A percentile compares a stretch with the other conserved stretches of the same genome.
phyloP scores from a whole-genome alignment of 2,797 vertebrate genomes.

The Gymnodraco acuticeps region DNA sequence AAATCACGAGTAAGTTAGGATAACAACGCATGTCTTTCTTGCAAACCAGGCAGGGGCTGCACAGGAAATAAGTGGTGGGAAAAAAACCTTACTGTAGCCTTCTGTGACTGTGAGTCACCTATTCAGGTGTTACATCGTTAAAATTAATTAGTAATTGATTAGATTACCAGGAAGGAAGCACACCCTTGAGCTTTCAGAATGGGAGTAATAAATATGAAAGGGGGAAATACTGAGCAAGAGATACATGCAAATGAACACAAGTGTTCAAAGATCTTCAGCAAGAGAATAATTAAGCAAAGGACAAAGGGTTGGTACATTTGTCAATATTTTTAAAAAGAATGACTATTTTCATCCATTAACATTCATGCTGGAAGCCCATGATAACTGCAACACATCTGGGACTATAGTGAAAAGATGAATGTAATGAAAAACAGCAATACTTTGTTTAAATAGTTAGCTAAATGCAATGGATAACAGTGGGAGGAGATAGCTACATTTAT shows the following conservation, averaged over 20 bases:
- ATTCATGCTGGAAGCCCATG: constrained; percentile 4
- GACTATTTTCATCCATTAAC: not conserved
- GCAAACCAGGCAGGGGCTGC: constrained; percentile 13
- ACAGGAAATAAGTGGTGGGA: constrained; percentile 4
- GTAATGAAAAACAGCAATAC: not conserved
- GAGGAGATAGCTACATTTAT: no score
- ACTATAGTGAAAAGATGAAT: not conserved
- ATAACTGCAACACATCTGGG: not conserved
- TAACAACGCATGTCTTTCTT: constrained; percentile 22
- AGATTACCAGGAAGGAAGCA: constrained; percentile 44
- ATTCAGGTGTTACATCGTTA: constrained; percentile 51
- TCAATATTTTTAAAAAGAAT: constrained; percentile 3
- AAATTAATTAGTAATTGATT: constrained; percentile 54
- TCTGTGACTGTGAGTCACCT: constrained; percentile 42
- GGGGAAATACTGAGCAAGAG: constrained; percentile 36
- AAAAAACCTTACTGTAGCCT: constrained; percentile 4
- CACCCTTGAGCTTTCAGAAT: constrained; percentile 47
- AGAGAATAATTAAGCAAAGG: constrained; percentile 32
- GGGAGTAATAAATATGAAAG: constrained; percentile 40
- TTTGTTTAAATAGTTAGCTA: not conserved
- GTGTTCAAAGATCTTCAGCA: constrained; percentile 31
- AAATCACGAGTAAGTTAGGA: constrained; percentile 50
- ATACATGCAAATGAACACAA: constrained; percentile 42
- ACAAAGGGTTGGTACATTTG: constrained; percentile 14
- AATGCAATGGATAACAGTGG: not conserved